phyloP scores from a whole-genome alignment of 2,888 invertebrate species.

The Cephus pulcher region DNA sequence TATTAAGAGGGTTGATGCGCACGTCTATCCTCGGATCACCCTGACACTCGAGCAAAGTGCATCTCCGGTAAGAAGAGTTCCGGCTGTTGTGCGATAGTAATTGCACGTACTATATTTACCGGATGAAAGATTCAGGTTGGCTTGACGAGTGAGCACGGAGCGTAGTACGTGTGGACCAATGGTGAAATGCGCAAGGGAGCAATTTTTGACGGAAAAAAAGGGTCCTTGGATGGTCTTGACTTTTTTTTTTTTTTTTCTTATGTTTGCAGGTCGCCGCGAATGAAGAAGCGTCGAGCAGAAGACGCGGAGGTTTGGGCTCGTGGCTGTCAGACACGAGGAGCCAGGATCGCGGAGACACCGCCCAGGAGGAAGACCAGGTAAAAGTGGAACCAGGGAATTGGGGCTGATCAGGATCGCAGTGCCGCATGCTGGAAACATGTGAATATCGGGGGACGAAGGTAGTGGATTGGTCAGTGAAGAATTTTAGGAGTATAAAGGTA shows the following conservation, averaged over 20 bases:
- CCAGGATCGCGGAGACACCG: constrained; percentile 9
- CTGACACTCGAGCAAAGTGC: neutral
- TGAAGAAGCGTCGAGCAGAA: constrained; percentile 17
- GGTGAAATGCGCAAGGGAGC: neutral
- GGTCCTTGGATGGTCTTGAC: too few relatives aligned
- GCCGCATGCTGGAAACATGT: neutral
- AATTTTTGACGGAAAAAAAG: too few relatives aligned
- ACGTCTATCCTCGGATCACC: constrained; percentile 16
- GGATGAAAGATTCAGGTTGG: neutral
- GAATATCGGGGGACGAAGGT: neutral
- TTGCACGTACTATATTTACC: neutral
- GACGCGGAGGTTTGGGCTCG: constrained; percentile 11
- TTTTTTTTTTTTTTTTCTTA: neutral
- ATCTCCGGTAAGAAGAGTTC: neutral
- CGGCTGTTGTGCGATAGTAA: neutral
- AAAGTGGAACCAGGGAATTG: neutral
- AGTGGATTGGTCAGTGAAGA: neutral
- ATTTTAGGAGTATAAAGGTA: neutral
- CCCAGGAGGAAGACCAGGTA: constrained; percentile 14
- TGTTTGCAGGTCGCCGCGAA: constrained; percentile 20
- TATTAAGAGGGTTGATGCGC: constrained; percentile 20
- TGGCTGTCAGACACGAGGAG: constrained; percentile 10
- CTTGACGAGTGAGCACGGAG: neutral
- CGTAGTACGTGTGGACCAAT: neutral
- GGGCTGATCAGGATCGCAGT: neutral